phyloP scores from a whole-genome alignment of 2,888 invertebrate genomes.

The Leptinotarsa juncta region DNA sequence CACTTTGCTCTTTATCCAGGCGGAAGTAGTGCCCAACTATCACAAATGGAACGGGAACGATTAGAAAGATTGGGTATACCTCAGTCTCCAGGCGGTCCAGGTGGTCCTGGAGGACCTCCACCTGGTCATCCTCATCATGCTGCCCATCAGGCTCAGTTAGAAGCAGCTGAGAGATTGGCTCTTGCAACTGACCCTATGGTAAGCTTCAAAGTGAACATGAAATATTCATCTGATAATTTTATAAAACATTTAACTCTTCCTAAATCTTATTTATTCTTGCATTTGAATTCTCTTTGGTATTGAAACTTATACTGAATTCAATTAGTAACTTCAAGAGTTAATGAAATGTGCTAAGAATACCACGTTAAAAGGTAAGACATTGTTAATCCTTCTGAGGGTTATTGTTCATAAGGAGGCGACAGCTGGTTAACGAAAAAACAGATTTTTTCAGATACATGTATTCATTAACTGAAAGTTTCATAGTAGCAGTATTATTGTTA shows the following conservation, averaged over 20 bases:
- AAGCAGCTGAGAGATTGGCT: slow-evolving; percentile 83
- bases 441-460: no score
- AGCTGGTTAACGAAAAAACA: no score
- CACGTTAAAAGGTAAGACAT: no score
- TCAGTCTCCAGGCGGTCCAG: slow-evolving; percentile 70
- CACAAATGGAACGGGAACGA: slow-evolving; percentile 89
- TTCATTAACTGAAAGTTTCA: no score
- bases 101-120: slow-evolving; percentile 70
- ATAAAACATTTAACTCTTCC: neutral
- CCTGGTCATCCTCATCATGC: slow-evolving; percentile 69
- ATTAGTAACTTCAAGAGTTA: no score
- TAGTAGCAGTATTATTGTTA: no score
- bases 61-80: slow-evolving; percentile 85
- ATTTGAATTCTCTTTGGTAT: no score
- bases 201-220: slow-evolving; percentile 51
- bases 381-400: no score
- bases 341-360: no score
- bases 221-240: neutral
- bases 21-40: slow-evolving; percentile 73
- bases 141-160: slow-evolving; percentile 73
- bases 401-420: no score
- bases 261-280: neutral
- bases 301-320: no score
- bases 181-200: slow-evolving; percentile 92
- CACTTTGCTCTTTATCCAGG: slow-evolving; percentile 84